Conservation (phyloP, 2,888 invertebrate species). For the Phania funesta region DNA sequence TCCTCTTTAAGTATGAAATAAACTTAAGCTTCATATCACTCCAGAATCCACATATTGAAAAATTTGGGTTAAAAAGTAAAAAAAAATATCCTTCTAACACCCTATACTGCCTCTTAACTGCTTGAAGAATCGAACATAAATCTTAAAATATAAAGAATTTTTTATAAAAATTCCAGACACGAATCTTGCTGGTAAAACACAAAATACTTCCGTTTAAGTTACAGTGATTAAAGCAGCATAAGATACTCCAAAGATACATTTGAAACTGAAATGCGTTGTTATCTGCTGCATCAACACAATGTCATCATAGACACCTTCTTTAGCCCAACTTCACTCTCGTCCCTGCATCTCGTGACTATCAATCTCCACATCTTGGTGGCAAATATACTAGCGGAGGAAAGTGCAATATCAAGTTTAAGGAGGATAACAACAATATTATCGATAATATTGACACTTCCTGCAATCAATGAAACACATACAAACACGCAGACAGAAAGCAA, state of each 20-base stretch:
- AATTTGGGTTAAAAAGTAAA: too few relatives aligned
- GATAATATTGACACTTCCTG: slow-evolving; percentile 72
- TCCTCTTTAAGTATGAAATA: too few relatives aligned
- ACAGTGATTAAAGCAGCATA: slow-evolving; percentile 61
- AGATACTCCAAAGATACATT: slow-evolving; percentile 31
- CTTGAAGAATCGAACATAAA: slow-evolving; percentile 27
- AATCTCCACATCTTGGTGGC: slow-evolving; percentile 57
- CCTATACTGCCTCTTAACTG: slow-evolving; percentile 1
- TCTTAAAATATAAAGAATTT: slow-evolving; percentile 27
- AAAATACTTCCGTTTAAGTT: slow-evolving; percentile 65
- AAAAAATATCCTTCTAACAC: neutral
- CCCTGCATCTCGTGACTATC: slow-evolving; percentile 61
- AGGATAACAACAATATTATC: slow-evolving; percentile 70
- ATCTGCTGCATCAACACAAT: slow-evolving; percentile 1
- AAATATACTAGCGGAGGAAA: neutral
- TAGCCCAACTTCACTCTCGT: neutral
- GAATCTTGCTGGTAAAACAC: slow-evolving; percentile 65
- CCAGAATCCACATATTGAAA: too few relatives aligned
- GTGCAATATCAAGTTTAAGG: slow-evolving; percentile 58
- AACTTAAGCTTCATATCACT: too few relatives aligned
- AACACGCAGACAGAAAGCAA: slow-evolving; percentile 33
- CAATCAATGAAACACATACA: slow-evolving; percentile 64
- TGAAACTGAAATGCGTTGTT: slow-evolving; percentile 39
- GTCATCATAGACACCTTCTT: neutral
- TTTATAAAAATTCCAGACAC: slow-evolving; percentile 61